Percentiles rank a stretch among this genome's conserved stretches.
phyloP scores from a whole-genome alignment of 2,888 invertebrate species.

The Linyphia triangularis region DNA sequence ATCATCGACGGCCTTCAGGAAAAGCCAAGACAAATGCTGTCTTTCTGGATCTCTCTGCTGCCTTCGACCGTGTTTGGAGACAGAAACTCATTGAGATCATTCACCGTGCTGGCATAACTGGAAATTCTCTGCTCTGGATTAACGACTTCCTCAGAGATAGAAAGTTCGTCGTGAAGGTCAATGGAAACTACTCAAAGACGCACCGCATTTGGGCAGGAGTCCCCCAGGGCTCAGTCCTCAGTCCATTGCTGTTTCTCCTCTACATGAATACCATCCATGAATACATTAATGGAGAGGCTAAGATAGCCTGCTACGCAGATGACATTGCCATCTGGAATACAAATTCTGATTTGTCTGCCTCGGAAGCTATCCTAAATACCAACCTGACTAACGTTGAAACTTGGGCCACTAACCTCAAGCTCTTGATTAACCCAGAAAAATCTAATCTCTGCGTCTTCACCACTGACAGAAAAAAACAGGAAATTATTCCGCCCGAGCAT shows the following conservation, averaged over 20 bases:
- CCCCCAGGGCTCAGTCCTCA: conserved; percentile 17
- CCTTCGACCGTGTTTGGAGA: conserved; percentile 22
- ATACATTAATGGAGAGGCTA: not conserved
- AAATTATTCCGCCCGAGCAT: too few species aligned
- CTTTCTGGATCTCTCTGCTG: not conserved
- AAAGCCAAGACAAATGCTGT: too few species aligned
- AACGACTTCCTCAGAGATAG: conserved; percentile 11
- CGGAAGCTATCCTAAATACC: too few species aligned
- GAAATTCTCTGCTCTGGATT: not conserved
- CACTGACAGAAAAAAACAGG: too few species aligned
- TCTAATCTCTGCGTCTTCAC: too few species aligned
- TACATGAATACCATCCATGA: not conserved
- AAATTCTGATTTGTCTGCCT: too few species aligned
- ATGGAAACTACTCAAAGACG: not conserved
- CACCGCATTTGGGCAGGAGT: conserved; percentile 5
- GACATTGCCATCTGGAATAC: too few species aligned
- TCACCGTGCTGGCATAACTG: not conserved
- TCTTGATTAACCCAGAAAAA: too few species aligned
- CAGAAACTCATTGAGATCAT: conserved; percentile 17
- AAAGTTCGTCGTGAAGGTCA: not conserved
- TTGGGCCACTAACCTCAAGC: too few species aligned
- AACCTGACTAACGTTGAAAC: too few species aligned
- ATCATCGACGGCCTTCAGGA: not conserved
- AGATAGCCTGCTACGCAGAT: conserved; percentile 17
- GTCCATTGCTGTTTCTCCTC: not conserved